A percentile compares a stretch with the other conserved stretches of the same genome.
phyloP scores from a whole-genome alignment of 2,113 vertebrate genomes.

The Halichoeres trimaculatus region DNA sequence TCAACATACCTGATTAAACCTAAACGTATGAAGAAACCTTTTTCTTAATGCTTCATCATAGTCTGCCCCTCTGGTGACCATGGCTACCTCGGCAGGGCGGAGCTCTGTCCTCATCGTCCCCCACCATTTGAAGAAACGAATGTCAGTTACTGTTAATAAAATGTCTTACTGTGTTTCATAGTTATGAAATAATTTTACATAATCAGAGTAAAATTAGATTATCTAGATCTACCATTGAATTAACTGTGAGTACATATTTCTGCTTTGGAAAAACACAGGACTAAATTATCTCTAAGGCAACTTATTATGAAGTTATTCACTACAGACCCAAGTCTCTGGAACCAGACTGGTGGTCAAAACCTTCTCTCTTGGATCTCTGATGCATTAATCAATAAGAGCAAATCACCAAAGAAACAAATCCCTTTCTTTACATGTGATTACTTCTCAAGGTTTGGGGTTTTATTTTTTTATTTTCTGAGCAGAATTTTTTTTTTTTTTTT shows the following conservation, averaged over 20 bases:
- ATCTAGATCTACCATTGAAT: background rate
- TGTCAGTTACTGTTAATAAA: constrained; percentile 5
- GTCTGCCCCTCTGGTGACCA: constrained; percentile 40
- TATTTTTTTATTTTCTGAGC: background rate
- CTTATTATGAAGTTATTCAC: background rate
- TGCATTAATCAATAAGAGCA: background rate
- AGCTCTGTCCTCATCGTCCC: constrained; percentile 8
- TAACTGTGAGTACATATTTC: background rate
- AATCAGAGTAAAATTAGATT: background rate
- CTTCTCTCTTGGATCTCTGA: background rate
- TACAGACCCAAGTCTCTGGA: background rate
- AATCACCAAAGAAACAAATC: constrained; percentile 41
- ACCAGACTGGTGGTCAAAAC: background rate
- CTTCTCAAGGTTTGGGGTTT: constrained; percentile 11
- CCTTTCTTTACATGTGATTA: background rate
- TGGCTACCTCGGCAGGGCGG: constrained; percentile 52
- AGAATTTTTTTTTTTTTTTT: background rate
- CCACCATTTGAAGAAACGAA: constrained; percentile 9
- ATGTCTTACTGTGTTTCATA: constrained; percentile 12
- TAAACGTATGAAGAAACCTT: constrained; percentile 18
- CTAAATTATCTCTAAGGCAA: background rate
- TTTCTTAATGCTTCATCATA: background rate
- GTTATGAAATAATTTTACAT: background rate
- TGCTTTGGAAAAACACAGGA: background rate
- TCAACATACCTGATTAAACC: constrained; percentile 17